Base-by-base conservation (phyloP, 2,113 vertebrate genomes). In the Misgurnus mizolepis region DNA sequence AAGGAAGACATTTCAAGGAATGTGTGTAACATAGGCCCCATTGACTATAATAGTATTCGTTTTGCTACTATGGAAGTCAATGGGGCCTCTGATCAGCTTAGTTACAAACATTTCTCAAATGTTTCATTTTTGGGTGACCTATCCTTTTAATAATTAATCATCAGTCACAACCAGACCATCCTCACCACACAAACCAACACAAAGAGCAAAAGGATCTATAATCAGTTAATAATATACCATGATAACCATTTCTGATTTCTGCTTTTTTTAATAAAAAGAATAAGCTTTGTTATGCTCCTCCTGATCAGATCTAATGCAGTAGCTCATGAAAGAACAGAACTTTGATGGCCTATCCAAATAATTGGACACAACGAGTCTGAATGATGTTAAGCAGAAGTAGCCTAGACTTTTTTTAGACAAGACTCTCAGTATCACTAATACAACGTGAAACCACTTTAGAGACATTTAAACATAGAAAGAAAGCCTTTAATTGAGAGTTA, bases 141-240 rank as follows among this genome's bases (percentile, higher is more conserved):
- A 22, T 22, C 22, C 22, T 1, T 22, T 22, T 22, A 22, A 22
- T 22, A 22, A 22, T 22, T 22, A 22, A 0, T 1, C 27, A 47
- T 62, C 27, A 61, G 43, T 73, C 56, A 56, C 14, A 12, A 67
- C 49, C 12, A 73, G 65, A 17, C 50, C 4, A 6, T 6, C 22
- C 15, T 79, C 76, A 50, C 40, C 55, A 74, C 22, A 50, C 49
- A 49, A 76, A 53, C 27, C 27, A 68, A 74, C 73, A 75, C 70
- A 74, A 74, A 15, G 9, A 79, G 17, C 56, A 43, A 68, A 7
- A 68, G 62, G 39, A 45, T 47, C 43, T 22, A 22, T 82, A 85
- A 82, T 82, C 66, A 76, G 43, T 79, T 73, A 72, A 82, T 80
- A 82, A 71, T 43, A 18, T 39, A 83, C 40, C 68, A 74, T 78